phyloP scores from a whole-genome alignment of 2,797 vertebrate genomes.

The Melanotaenia nigrans region DNA sequence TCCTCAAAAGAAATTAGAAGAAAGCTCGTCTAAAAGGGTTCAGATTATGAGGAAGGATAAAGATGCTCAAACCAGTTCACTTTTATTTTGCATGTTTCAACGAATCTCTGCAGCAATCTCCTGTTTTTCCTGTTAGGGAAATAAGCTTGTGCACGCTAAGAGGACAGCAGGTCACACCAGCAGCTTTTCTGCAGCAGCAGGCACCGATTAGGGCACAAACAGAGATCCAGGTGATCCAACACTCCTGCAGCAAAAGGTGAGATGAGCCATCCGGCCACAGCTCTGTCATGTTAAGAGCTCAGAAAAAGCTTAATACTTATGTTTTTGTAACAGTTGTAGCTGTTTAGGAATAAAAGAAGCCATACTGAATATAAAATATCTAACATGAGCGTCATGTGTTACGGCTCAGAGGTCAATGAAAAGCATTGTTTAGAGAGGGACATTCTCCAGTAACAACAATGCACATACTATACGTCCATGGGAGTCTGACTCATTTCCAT shows the following conservation, averaged over 20 bases:
- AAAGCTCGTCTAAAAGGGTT: too few relatives aligned
- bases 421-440: constrained; percentile 17
- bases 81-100: not conserved
- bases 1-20: too few relatives aligned
- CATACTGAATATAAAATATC: too few relatives aligned
- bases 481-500: constrained; percentile 27
- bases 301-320: not conserved
- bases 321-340: too few relatives aligned
- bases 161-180: too few relatives aligned
- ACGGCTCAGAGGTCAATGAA: constrained; percentile 26
- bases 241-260: not conserved
- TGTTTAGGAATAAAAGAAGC: not conserved
- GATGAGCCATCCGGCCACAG: too few relatives aligned
- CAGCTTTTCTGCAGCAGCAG: not conserved
- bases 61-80: not conserved
- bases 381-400: not conserved
- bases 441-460: constrained; percentile 32
- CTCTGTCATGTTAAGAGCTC: too few relatives aligned
- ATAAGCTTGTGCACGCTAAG: too few relatives aligned
- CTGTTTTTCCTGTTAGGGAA: not conserved
- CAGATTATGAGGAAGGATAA: not conserved
- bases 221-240: not conserved
- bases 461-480: constrained; percentile 24
- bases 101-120: not conserved
- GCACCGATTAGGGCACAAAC: not conserved